A percentile compares a stretch with the other conserved stretches of the same genome.
Conservation (phyloP, 30 jellyfish, hydroid and myxozoan genomes). For the Clytia hemisphaerica region DNA sequence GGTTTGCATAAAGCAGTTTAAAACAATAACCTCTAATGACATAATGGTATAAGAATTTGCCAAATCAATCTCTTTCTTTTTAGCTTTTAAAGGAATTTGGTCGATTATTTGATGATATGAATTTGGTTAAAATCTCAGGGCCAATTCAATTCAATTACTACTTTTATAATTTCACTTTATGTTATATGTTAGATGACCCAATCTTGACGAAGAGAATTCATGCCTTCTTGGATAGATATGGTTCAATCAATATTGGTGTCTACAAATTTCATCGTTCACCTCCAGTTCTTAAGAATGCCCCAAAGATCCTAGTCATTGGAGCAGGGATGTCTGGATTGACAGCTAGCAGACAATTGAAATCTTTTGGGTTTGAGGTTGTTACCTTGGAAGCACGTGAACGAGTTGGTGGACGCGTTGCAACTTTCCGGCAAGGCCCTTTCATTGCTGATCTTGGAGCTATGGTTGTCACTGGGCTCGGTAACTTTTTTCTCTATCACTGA, state of each 20-base stretch:
- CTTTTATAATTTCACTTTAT: neutral
- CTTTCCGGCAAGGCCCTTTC: slow-evolving; percentile 80
- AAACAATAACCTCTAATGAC: neutral
- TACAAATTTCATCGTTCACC: slow-evolving; percentile 59
- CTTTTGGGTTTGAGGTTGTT: slow-evolving; percentile 94
- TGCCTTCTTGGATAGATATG: slow-evolving; percentile 83
- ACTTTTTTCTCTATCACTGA: neutral
- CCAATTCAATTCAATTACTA: neutral
- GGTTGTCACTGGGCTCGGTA: slow-evolving; percentile 97
- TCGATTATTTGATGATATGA: no score
- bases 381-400: slow-evolving; percentile 94
- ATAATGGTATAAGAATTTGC: neutral
- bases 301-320: slow-evolving; percentile 79
- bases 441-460: slow-evolving; percentile 99
- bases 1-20: neutral
- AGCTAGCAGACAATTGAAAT: slow-evolving; percentile 89
- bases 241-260: slow-evolving; percentile 92
- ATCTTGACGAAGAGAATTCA: slow-evolving; percentile 59
- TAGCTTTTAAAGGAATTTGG: no score
- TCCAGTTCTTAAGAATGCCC: slow-evolving; percentile 80
- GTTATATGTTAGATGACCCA: slow-evolving; percentile 34
- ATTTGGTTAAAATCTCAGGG: no score
- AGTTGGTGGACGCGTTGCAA: slow-evolving; percentile 99
- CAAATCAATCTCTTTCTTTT: neutral
- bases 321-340: slow-evolving; percentile 97